These are phyloP conservation scores for Clarias macrocephalus DNA, from an alignment of 2,113 vertebrate species.

Conservation along the genomic window DNA sequence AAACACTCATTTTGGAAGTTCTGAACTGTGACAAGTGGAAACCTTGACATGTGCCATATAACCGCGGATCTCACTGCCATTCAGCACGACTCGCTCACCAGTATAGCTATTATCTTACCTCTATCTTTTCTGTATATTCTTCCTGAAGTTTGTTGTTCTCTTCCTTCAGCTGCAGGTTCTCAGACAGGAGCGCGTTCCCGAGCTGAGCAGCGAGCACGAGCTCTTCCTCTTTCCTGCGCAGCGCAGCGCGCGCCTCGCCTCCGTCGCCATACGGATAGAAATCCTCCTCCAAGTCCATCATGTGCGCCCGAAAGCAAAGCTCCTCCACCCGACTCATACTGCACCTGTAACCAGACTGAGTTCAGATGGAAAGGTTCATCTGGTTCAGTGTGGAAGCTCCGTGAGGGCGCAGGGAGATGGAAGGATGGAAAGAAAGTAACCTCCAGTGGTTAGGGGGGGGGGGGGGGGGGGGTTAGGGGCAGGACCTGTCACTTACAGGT, in stretches of 20 bases:
- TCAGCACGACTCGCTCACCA: not conserved
- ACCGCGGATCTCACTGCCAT: not conserved
- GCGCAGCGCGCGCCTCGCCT: conserved; percentile 67
- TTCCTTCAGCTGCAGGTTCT: conserved; percentile 74
- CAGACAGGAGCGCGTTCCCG: conserved; percentile 76
- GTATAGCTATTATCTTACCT: conserved; percentile 63
- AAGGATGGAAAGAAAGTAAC: not conserved
- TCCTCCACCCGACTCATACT: conserved; percentile 65
- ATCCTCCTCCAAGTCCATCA: conserved; percentile 66
- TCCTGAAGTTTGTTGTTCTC: conserved; percentile 65
- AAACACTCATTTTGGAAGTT: not conserved
- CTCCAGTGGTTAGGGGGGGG: not conserved
- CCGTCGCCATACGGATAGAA: conserved; percentile 70
- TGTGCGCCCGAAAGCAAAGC: conserved; percentile 63
- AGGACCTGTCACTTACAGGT: conserved; percentile 41
- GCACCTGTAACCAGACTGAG: not conserved
- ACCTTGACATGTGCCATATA: too few relatives aligned
- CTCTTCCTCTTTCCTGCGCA: conserved; percentile 78
- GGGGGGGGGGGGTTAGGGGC: not conserved
- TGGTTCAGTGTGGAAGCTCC: not conserved
- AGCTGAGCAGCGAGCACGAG: conserved; percentile 77
- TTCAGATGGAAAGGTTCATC: not conserved
- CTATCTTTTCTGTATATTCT: conserved; percentile 67
- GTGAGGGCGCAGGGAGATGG: not conserved
- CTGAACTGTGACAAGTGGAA: not conserved